A percentile compares a stretch with the other conserved stretches of the same genome.
Conservation (phyloP, 2,888 invertebrate genomes). For the Drosophila rellima region DNA sequence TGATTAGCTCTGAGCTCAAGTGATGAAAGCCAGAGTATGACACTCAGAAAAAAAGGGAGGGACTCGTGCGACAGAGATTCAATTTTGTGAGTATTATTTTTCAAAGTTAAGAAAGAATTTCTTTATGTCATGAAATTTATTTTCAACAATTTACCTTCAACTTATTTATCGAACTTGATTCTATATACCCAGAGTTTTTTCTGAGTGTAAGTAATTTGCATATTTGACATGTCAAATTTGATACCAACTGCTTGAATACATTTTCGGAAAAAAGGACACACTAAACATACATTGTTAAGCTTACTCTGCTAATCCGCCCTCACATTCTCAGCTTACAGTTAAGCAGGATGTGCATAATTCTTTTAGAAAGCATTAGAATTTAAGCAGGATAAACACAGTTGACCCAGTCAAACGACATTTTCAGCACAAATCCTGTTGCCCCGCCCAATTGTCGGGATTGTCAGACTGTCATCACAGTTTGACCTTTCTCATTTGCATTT, state of each 20-base stretch:
- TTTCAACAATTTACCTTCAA: background rate
- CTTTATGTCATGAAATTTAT: background rate
- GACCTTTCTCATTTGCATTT: conserved; percentile 19
- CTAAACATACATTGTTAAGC: background rate
- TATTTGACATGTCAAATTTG: background rate
- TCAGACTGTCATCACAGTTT: conserved; percentile 20
- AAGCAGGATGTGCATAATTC: conserved; percentile 29
- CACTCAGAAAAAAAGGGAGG: background rate
- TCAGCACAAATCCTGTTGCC: background rate
- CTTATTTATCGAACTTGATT: background rate
- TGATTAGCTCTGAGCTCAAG: conserved; percentile 32
- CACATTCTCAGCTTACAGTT: conserved; percentile 6
- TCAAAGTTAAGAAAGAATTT: background rate
- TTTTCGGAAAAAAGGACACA: background rate
- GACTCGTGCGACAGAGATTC: background rate
- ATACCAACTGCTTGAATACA: background rate
- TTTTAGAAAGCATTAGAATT: conserved; percentile 2
- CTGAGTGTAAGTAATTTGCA: background rate
- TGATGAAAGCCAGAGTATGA: conserved; percentile 17
- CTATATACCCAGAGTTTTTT: too few species aligned
- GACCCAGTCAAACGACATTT: conserved; percentile 8
- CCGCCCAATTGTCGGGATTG: conserved; percentile 9
- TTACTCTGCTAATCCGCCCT: conserved; percentile 2
- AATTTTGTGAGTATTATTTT: background rate
- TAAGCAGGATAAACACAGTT: conserved; percentile 22